Percentiles rank a stretch among this genome's conserved stretches.
Evolutionary conservation across 2,888 invertebrate species (phyloP).

Genomic region (Melipona beecheii): DNA sequence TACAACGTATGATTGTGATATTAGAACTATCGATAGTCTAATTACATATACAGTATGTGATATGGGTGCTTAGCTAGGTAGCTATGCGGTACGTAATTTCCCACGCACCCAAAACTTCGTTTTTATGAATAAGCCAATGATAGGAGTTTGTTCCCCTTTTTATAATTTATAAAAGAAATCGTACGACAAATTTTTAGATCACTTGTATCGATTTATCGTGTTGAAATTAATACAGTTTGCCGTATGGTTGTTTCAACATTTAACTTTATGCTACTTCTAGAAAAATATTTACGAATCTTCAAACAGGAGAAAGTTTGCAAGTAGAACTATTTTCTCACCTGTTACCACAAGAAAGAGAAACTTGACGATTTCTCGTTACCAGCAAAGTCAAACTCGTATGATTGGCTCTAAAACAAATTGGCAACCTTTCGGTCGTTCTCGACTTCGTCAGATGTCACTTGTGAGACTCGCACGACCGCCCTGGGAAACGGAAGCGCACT

Average conservation of each 20-base stretch:
- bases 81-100: slow-evolving; percentile 61
- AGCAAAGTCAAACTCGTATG: slow-evolving; percentile 37
- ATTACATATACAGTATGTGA: slow-evolving; percentile 72
- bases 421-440: slow-evolving; percentile 56
- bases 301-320: background rate
- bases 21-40: slow-evolving; percentile 67
- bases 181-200: background rate
- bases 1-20: slow-evolving; percentile 65
- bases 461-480: slow-evolving; percentile 53
- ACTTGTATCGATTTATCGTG: background rate
- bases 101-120: slow-evolving; percentile 51
- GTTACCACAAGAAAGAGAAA: background rate
- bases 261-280: slow-evolving; percentile 18
- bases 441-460: slow-evolving; percentile 65
- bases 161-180: slow-evolving; percentile 6
- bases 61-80: slow-evolving; percentile 68
- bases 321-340: background rate
- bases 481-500: slow-evolving; percentile 58
- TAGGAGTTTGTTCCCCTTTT: slow-evolving; percentile 39
- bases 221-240: slow-evolving; percentile 19
- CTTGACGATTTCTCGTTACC: slow-evolving; percentile 16
- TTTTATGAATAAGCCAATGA: slow-evolving; percentile 20
- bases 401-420: slow-evolving; percentile 33
- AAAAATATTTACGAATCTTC: slow-evolving; percentile 45
- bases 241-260: background rate